Percentiles rank a stretch among this genome's conserved stretches.
Conservation (phyloP, 2,113 vertebrate genomes). For the human region DNA sequence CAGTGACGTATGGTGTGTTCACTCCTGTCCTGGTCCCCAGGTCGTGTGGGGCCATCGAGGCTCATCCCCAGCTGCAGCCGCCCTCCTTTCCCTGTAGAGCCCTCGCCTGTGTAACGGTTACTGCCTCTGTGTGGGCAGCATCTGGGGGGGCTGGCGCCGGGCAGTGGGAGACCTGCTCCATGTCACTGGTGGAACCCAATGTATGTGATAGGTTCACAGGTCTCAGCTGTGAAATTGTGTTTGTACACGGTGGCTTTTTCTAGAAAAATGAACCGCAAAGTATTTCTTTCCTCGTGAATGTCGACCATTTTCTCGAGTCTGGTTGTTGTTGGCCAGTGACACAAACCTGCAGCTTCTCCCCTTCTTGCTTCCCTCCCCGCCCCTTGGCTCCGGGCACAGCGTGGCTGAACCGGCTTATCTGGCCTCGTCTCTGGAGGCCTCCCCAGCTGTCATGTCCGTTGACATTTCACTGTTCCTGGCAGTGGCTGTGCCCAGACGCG, state of each 20-base stretch:
- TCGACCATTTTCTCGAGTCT: neutral
- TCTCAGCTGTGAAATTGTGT: neutral
- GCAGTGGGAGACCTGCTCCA: too few species aligned
- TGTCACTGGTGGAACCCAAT: neutral
- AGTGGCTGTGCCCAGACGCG: neutral
- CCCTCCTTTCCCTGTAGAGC: neutral
- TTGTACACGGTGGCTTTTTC: neutral
- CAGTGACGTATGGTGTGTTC: rapidly evolving
- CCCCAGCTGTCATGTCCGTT: rapidly evolving
- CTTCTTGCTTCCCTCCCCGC: too few species aligned
- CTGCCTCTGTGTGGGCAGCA: neutral
- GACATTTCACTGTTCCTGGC: neutral
- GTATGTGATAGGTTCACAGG: neutral
- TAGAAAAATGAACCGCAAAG: neutral
- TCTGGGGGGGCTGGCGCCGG: too few species aligned
- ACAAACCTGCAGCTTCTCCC: too few species aligned
- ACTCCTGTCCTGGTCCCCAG: rapidly evolving
- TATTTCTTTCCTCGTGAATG: neutral
- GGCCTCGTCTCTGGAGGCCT: neutral
- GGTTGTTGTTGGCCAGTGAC: too few species aligned
- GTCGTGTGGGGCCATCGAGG: too few species aligned
- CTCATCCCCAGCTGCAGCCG: rapidly evolving
- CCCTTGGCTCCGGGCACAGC: too few species aligned
- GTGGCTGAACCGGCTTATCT: too few species aligned
- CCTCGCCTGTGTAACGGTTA: neutral